These are phyloP conservation scores for Nycteola revayana DNA, from an alignment of 2,888 invertebrate genomes.

Conservation along the genomic window DNA sequence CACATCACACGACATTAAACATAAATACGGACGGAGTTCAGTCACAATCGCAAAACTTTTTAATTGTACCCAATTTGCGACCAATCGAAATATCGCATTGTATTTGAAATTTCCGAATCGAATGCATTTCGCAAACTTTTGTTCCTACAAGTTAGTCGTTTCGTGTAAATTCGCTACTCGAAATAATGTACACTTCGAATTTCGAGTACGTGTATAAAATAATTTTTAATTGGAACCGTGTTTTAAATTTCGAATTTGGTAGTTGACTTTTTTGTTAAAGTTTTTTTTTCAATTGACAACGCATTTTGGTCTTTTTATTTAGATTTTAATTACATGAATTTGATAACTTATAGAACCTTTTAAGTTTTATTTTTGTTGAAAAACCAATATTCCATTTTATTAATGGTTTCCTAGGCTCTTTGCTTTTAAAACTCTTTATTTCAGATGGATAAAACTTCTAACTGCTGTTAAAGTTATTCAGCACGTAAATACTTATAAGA, in stretches of 20 bases:
- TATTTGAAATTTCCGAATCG: constrained; percentile 54
- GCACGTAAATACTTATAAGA: no score
- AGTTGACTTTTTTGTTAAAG: constrained; percentile 2
- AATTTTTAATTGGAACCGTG: constrained; percentile 32
- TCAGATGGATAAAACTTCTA: no score
- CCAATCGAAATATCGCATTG: constrained; percentile 72
- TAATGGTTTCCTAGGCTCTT: no score
- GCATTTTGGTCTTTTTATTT: no score
- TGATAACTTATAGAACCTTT: no score
- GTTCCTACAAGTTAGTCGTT: constrained; percentile 49
- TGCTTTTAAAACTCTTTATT: no score
- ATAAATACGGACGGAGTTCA: constrained; percentile 27
- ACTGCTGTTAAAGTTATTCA: no score
- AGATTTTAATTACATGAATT: no score
- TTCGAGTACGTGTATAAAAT: constrained; percentile 45
- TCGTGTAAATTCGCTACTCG: constrained; percentile 53
- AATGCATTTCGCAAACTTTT: constrained; percentile 53
- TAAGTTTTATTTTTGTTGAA: no score
- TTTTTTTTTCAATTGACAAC: no score
- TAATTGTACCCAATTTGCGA: constrained; percentile 71
- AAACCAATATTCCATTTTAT: no score
- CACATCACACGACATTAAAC: constrained; percentile 14
- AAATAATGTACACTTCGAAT: constrained; percentile 50
- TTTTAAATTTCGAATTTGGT: constrained; percentile 22
- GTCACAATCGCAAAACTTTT: constrained; percentile 58